These are phyloP conservation scores for Minunthozetes semirufus DNA, from an alignment of 2,888 invertebrate species.

Conservation along the genomic window DNA sequence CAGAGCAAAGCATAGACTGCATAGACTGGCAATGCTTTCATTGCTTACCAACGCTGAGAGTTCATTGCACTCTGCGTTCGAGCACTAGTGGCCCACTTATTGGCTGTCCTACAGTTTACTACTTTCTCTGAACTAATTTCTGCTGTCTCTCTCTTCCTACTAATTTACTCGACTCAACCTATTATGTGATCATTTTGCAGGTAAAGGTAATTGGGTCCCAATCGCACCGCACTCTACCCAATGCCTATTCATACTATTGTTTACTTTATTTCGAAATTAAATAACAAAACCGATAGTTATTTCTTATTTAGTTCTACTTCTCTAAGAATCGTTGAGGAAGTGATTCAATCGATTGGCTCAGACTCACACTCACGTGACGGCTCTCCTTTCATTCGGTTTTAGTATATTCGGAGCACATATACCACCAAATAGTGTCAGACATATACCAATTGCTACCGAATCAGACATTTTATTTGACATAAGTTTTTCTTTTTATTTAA, in stretches of 20 bases:
- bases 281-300: not conserved
- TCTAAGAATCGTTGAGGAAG: not conserved
- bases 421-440: not conserved
- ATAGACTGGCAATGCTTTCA: constrained; percentile 17
- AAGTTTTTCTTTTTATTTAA: too few species aligned
- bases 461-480: too few species aligned
- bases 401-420: not conserved
- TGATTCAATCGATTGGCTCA: constrained; percentile 9
- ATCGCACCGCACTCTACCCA: not conserved
- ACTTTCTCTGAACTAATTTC: constrained; percentile 24
- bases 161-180: constrained; percentile 1
- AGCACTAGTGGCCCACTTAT: constrained; percentile 20
- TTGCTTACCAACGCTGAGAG: not conserved
- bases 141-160: constrained; percentile 23
- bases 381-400: not conserved
- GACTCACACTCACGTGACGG: not conserved
- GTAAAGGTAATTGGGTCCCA: constrained; percentile 16
- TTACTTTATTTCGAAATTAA: constrained; percentile 3
- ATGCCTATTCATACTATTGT: not conserved
- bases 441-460: too few species aligned
- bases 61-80: constrained; percentile 17
- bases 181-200: constrained; percentile 18
- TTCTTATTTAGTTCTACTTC: constrained; percentile 1
- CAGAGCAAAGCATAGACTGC: not conserved
- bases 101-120: constrained; percentile 16